Evolutionary conservation across 2,888 invertebrate species (phyloP), one percentile per base, ranked within the genome.

Genomic region (Sturmia bella): DNA sequence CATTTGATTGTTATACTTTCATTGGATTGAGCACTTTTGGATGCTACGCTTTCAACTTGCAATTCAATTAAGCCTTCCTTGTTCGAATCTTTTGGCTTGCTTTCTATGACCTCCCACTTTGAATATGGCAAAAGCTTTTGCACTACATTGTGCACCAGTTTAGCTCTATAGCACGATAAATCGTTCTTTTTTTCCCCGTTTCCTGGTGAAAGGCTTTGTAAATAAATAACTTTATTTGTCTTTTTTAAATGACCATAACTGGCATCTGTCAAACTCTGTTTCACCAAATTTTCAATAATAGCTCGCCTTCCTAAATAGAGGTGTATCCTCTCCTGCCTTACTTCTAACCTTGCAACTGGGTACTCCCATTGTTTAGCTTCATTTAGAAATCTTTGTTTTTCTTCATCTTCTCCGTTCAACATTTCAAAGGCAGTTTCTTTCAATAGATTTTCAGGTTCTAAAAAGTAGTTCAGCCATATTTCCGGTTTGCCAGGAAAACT

Each of bases 401-500:
- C 54, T 9, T 43, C 17, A 13, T 83, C 76, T 3, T 19, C 19
- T 12, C 76, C 80, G 1, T 59, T 66, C 6, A 84, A 66, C 66
- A 83, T 3, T 13, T 64, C 48, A n/a, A 84, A 80, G 0, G 80
- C 54, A 0, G 63, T 32, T 4, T 45, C 3, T n/a, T 85, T 85
- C n/a, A 88, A 1, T 37, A 59, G 43, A 7, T 1, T 78, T 41
- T 37, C 80, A 17, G 32, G 15, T 15, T n/a, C 32, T 15, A 11
- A 85, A 64, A 91, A 85, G 83, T 90, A 89, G 82, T 90, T 91
- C 70, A 91, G 90, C 95, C 95, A 95, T 66, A 92, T 92, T 85
- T 92, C 91, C 21, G 92, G 85, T 59, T 91, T 91, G 74, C 91
- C 89, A 11, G 94, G 93, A 89, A 95, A 94, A 90, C 94, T 94